phyloP scores from a whole-genome alignment of 2,888 invertebrate genomes.

The Rhagonycha lutea region DNA sequence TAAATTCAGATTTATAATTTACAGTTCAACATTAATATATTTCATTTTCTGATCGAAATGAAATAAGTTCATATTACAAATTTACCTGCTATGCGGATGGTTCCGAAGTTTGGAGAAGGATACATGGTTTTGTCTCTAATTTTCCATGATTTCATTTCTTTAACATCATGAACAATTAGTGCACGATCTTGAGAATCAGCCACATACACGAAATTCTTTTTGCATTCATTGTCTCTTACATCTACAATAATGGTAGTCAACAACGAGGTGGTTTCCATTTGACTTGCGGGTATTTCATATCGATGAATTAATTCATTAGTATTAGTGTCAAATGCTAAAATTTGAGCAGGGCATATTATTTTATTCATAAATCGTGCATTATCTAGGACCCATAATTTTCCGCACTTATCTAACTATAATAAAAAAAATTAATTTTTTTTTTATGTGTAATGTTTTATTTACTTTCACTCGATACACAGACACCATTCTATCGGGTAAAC shows the following conservation, averaged over 20 bases:
- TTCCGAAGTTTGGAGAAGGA: conserved; percentile 67
- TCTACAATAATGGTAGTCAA: conserved; percentile 70
- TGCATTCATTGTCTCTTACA: conserved; percentile 59
- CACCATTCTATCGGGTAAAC: conserved; percentile 61
- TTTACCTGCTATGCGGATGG: conserved; percentile 64
- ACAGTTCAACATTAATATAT: too few relatives aligned
- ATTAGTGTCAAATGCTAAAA: conserved; percentile 71
- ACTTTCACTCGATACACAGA: conserved; percentile 78
- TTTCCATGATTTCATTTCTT: conserved; percentile 63
- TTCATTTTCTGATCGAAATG: background rate
- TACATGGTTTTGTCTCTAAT: conserved; percentile 66
- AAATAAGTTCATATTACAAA: background rate
- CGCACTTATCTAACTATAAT: conserved; percentile 70
- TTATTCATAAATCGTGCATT: conserved; percentile 64
- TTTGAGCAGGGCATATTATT: conserved; percentile 71
- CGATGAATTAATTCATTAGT: conserved; percentile 61
- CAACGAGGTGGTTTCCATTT: conserved; percentile 58
- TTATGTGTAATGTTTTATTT: conserved; percentile 47
- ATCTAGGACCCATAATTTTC: conserved; percentile 75
- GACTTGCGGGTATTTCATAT: conserved; percentile 61
- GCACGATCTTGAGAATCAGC: conserved; percentile 69
- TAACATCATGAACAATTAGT: conserved; percentile 67
- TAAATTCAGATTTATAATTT: too few relatives aligned
- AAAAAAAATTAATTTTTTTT: conserved; percentile 29
- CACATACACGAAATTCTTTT: conserved; percentile 67